These are phyloP conservation scores for Diogma glabrata DNA, from an alignment of 2,888 invertebrate species.

Conservation along the genomic window DNA sequence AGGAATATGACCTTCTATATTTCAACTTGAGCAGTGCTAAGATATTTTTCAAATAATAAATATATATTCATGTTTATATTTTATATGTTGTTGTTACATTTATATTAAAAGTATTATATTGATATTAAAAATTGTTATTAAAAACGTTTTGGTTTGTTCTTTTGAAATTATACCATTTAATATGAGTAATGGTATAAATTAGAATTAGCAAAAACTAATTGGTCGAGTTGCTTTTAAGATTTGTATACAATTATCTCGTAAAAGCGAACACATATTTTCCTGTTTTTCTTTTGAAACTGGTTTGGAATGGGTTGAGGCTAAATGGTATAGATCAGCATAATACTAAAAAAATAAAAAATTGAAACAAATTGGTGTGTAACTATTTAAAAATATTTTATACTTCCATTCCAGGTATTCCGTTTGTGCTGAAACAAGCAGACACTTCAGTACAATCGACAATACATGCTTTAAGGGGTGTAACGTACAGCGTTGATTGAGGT, in stretches of 20 bases:
- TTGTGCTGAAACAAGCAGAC: conserved; percentile 51
- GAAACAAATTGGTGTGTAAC: conserved; percentile 16
- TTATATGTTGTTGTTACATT: background rate
- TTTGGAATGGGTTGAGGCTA: conserved; percentile 47
- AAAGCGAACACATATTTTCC: conserved; percentile 29
- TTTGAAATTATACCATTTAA: no score
- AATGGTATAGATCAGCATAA: conserved; percentile 59
- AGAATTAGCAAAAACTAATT: conserved; percentile 32
- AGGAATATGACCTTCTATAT: conserved; percentile 83
- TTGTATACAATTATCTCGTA: conserved; percentile 32
- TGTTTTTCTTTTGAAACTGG: conserved; percentile 30
- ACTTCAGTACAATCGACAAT: conserved; percentile 67
- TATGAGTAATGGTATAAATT: no score
- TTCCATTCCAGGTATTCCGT: conserved; percentile 33
- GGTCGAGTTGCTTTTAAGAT: conserved; percentile 33
- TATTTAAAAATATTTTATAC: conserved; percentile 12
- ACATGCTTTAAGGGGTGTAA: conserved; percentile 55
- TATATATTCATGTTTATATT: conserved; percentile 4
- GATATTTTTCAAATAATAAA: conserved; percentile 84
- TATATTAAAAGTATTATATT: conserved; percentile 7
- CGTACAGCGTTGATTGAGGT: conserved; percentile 38
- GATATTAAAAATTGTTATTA: background rate
- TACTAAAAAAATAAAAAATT: conserved; percentile 42
- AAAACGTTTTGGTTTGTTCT: background rate
- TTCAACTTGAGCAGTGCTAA: conserved; percentile 89